These are phyloP conservation scores for Pagetopsis macropterus DNA, from an alignment of 2,797 vertebrate species.

Conservation along the genomic window DNA sequence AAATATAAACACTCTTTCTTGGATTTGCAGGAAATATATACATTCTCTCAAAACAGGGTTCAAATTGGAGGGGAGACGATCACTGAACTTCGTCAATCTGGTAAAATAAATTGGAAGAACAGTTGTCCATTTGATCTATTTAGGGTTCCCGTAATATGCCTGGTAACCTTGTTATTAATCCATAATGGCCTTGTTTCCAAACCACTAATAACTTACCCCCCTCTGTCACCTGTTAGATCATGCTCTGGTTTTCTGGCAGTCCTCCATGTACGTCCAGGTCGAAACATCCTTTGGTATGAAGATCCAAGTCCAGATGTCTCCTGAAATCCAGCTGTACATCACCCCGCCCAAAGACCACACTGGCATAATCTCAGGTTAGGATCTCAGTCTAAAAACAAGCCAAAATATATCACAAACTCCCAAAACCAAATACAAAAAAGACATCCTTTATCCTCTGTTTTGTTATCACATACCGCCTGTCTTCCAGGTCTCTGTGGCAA, in stretches of 20 bases:
- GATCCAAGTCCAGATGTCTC: constrained; percentile 77
- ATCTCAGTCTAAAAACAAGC: not conserved
- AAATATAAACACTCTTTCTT: not conserved
- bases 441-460: not conserved
- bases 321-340: constrained; percentile 79
- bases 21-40: constrained; percentile 67
- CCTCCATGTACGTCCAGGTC: constrained; percentile 79
- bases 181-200: not conserved
- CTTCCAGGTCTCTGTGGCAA: constrained; percentile 87
- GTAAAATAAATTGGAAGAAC: constrained; percentile 46
- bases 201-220: not conserved
- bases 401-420: not conserved
- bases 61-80: constrained; percentile 58
- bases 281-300: constrained; percentile 73
- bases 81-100: constrained; percentile 70
- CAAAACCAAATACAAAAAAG: not conserved
- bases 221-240: constrained; percentile 60
- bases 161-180: not conserved
- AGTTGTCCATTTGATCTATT: not conserved
- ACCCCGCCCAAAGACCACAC: constrained; percentile 47
- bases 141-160: not conserved
- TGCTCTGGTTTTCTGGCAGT: constrained; percentile 79
- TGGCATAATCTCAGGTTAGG: constrained; percentile 67
- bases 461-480: not conserved
- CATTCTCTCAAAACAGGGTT: constrained; percentile 65